Evolutionary conservation across 2,888 invertebrate species (phyloP).

Genomic region (Empis livida): DNA sequence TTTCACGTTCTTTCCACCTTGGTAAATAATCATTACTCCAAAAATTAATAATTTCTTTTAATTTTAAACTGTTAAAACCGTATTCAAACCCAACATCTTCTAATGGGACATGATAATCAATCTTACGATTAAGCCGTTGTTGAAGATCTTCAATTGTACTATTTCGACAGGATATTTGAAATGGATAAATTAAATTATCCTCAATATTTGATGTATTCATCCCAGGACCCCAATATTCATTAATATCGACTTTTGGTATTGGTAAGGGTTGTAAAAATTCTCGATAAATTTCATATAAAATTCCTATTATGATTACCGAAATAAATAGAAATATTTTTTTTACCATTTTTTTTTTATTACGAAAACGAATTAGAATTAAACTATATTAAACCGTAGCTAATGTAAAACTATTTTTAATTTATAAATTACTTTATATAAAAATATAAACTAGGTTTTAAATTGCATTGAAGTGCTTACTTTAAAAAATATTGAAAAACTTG

Average conservation of each 20-base stretch:
- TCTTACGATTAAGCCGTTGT: slow-evolving; percentile 42
- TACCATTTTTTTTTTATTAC: not conserved
- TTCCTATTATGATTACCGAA: not conserved
- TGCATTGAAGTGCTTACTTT: too few relatives aligned
- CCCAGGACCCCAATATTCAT: slow-evolving; percentile 33
- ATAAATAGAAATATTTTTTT: not conserved
- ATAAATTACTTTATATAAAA: too few relatives aligned
- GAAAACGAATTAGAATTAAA: too few relatives aligned
- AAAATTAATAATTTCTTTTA: slow-evolving; percentile 54
- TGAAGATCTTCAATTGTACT: slow-evolving; percentile 46
- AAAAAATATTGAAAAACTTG: too few relatives aligned
- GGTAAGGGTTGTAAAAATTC: not conserved
- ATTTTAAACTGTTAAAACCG: slow-evolving; percentile 61
- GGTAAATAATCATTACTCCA: slow-evolving; percentile 66
- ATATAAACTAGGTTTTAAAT: too few relatives aligned
- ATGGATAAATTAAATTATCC: slow-evolving; percentile 12
- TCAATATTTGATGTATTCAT: slow-evolving; percentile 24
- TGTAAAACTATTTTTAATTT: too few relatives aligned
- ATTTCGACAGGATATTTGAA: slow-evolving; percentile 9
- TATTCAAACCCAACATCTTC: slow-evolving; percentile 61
- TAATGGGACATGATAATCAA: slow-evolving; percentile 43
- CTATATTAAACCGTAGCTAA: too few relatives aligned
- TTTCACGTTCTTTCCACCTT: slow-evolving; percentile 52
- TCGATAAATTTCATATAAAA: not conserved
- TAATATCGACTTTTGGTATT: slow-evolving; percentile 24